phyloP scores from a whole-genome alignment of 2,113 vertebrate genomes.

The Blennius ocellaris region DNA sequence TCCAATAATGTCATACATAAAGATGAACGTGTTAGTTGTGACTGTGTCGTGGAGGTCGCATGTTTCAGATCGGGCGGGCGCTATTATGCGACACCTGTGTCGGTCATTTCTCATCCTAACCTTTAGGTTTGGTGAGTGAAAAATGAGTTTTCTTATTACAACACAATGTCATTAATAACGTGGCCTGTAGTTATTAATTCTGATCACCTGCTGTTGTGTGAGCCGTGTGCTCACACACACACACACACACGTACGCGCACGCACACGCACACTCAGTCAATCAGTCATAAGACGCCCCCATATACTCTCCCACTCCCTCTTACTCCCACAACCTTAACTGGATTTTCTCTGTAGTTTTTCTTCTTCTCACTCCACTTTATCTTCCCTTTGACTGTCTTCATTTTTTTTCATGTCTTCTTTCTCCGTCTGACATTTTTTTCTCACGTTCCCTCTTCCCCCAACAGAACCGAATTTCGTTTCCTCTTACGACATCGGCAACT shows the following conservation, averaged over 20 bases:
- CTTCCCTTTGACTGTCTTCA: conserved; percentile 13
- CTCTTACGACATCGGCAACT: conserved; percentile 95
- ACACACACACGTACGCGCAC: conserved; percentile 50
- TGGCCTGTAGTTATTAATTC: conserved; percentile 60
- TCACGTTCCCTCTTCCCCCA: conserved; percentile 6
- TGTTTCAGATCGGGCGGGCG: conserved; percentile 65
- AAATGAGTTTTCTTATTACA: conserved; percentile 78
- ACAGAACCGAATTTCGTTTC: conserved; percentile 98
- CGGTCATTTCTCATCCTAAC: conserved; percentile 78
- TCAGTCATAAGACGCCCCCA: conserved; percentile 59
- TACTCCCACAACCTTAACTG: conserved; percentile 57
- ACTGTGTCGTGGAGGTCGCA: conserved; percentile 51
- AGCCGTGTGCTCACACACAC: conserved; percentile 47
- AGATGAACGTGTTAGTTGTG: conserved; percentile 63
- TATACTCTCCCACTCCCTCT: conserved; percentile 43
- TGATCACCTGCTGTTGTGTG: conserved; percentile 74
- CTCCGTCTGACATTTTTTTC: background rate
- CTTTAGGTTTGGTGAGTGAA: conserved; percentile 77
- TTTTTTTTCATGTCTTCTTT: conserved; percentile 10
- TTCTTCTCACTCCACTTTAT: conserved; percentile 36
- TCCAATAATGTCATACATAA: conserved; percentile 76
- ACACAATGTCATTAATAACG: conserved; percentile 76
- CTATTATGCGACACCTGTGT: conserved; percentile 73
- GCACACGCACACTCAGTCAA: conserved; percentile 56
- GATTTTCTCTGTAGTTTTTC: conserved; percentile 46